Conservation (phyloP, 2,113 vertebrate species). For the Megalops atlanticus region DNA sequence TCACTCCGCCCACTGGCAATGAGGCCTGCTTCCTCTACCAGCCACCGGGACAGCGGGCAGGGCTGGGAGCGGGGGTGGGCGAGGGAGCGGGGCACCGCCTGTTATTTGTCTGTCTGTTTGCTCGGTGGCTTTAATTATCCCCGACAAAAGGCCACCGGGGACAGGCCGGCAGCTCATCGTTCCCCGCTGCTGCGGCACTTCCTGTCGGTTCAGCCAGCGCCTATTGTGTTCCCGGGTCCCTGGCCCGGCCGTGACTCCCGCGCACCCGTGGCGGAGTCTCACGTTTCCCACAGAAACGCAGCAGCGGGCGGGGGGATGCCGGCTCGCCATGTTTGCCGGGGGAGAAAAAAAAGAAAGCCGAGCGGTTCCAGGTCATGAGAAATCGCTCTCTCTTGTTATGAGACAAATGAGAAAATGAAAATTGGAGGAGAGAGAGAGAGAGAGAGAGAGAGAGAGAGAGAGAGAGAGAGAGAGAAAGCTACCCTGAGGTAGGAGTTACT, state of each 20-base stretch:
- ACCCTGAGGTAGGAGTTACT: neutral
- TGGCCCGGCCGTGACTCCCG: constrained; percentile 26
- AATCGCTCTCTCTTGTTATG: neutral
- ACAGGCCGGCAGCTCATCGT: neutral
- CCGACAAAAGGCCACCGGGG: neutral
- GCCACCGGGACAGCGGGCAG: neutral
- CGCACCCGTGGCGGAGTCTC: constrained; percentile 10
- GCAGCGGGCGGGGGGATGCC: no score
- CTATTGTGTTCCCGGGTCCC: constrained; percentile 38
- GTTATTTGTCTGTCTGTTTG: neutral
- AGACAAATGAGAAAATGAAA: neutral
- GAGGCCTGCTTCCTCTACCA: constrained; percentile 34
- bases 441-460: neutral
- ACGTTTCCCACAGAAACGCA: neutral
- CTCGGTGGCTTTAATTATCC: neutral
- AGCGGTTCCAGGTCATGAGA: neutral
- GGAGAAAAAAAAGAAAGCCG: neutral
- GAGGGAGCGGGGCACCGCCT: neutral
- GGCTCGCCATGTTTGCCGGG: neutral
- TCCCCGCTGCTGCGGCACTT: neutral
- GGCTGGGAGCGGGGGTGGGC: neutral
- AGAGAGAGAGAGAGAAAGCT: neutral
- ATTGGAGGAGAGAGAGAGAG: neutral
- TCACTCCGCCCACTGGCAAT: constrained; percentile 45
- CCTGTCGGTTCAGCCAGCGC: no score